These are phyloP conservation scores for Apodemus agrarius DNA, from an alignment of 2,797 vertebrate species.

Conservation along the genomic window DNA sequence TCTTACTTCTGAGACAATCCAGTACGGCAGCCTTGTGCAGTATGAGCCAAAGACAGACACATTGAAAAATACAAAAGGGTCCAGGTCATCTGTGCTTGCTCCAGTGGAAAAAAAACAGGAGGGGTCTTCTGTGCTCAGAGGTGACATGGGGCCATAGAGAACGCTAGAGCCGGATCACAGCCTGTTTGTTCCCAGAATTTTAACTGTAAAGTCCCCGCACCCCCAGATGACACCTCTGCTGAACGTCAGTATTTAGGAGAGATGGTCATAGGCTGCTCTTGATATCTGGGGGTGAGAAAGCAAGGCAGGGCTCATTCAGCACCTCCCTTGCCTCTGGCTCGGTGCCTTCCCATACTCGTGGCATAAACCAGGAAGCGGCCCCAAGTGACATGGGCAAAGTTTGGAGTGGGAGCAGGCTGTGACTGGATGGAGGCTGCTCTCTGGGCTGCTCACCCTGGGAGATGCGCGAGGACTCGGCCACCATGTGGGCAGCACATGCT, in stretches of 20 bases:
- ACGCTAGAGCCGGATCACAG: neutral
- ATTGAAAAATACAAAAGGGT: neutral
- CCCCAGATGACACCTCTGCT: neutral
- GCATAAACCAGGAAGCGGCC: neutral
- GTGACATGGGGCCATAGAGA: neutral
- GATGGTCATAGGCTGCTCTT: neutral
- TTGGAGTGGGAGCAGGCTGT: neutral
- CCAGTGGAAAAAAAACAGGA: neutral
- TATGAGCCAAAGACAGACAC: neutral
- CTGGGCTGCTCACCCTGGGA: neutral
- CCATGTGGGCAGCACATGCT: neutral
- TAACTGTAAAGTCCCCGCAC: neutral
- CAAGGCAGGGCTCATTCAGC: neutral
- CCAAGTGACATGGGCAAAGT: neutral
- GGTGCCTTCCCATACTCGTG: fast-evolving
- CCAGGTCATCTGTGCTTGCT: neutral
- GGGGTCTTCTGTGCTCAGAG: neutral
- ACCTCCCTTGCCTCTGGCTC: neutral
- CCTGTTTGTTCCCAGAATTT: neutral
- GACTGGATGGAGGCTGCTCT: neutral
- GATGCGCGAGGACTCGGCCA: neutral
- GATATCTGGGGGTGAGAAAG: fast-evolving
- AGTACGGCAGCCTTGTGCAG: neutral
- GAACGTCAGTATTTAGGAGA: neutral
- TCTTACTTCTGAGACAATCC: conserved; percentile 24